Percentiles rank a stretch among this genome's conserved stretches.
Evolutionary conservation across 2,113 vertebrate species (phyloP).

Genomic region (Tichodroma muraria): DNA sequence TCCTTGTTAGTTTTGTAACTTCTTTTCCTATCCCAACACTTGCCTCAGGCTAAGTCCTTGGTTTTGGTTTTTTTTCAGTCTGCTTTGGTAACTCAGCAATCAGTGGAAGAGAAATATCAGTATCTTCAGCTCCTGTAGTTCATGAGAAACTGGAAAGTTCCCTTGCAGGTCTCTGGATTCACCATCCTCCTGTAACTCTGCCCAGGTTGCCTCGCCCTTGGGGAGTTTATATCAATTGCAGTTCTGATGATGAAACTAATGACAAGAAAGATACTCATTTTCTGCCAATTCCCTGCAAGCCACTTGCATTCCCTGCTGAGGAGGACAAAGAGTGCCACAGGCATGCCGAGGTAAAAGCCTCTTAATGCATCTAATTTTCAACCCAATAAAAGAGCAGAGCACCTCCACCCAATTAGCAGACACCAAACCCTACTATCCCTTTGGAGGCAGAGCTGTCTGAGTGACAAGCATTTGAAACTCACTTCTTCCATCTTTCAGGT

Average conservation of each 20-base stretch:
- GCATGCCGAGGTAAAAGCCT: background rate
- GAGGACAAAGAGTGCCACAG: background rate
- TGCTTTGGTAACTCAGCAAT: background rate
- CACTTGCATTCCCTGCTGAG: background rate
- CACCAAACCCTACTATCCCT: background rate
- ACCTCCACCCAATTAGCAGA: background rate
- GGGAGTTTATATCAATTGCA: background rate
- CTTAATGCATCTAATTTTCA: background rate
- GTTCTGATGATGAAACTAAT: background rate
- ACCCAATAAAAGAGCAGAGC: background rate
- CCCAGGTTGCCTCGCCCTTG: background rate
- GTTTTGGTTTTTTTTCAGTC: background rate
- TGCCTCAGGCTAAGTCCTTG: background rate
- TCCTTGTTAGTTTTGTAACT: background rate
- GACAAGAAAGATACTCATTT: background rate
- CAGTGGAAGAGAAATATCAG: background rate
- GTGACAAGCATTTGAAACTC: background rate
- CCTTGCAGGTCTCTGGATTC: background rate
- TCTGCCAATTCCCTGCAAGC: background rate
- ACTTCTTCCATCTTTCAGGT: background rate
- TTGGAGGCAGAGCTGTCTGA: background rate
- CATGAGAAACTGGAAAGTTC: background rate
- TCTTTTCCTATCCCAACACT: background rate
- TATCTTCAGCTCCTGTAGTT: background rate
- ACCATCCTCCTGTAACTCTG: background rate